These are phyloP conservation scores for Orthosia cruda DNA, from an alignment of 2,888 invertebrate genomes.

Conservation along the genomic window DNA sequence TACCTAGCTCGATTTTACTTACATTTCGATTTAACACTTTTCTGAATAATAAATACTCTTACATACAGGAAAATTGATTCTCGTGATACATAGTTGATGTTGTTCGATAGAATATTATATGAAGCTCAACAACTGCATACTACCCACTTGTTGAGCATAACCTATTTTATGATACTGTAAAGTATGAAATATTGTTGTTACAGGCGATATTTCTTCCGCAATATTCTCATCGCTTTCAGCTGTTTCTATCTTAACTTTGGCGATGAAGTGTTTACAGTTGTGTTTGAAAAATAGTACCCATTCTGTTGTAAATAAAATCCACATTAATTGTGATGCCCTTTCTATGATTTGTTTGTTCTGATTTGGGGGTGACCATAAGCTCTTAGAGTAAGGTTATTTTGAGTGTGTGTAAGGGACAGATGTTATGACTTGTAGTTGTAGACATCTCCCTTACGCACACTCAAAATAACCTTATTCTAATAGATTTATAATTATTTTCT, in stretches of 20 bases:
- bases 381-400: too few species aligned
- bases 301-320: neutral
- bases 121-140: conserved; percentile 7
- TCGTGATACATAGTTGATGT: neutral
- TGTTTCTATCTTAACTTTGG: neutral
- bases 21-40: conserved; percentile 10
- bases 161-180: neutral
- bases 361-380: too few species aligned
- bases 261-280: neutral
- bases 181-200: neutral
- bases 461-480: too few species aligned
- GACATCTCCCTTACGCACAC: too few species aligned
- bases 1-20: neutral
- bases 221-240: neutral
- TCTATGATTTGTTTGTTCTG: neutral
- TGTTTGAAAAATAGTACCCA: too few species aligned
- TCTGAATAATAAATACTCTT: conserved; percentile 23
- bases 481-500: too few species aligned
- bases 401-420: too few species aligned
- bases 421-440: too few species aligned
- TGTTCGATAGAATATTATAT: conserved; percentile 21
- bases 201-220: neutral
- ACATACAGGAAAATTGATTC: conserved; percentile 18
- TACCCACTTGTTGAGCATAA: conserved; percentile 19
- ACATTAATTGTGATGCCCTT: neutral